Base-by-base conservation (phyloP, 1,140 invertebrate genomes). In the Apolygus lucorum region DNA sequence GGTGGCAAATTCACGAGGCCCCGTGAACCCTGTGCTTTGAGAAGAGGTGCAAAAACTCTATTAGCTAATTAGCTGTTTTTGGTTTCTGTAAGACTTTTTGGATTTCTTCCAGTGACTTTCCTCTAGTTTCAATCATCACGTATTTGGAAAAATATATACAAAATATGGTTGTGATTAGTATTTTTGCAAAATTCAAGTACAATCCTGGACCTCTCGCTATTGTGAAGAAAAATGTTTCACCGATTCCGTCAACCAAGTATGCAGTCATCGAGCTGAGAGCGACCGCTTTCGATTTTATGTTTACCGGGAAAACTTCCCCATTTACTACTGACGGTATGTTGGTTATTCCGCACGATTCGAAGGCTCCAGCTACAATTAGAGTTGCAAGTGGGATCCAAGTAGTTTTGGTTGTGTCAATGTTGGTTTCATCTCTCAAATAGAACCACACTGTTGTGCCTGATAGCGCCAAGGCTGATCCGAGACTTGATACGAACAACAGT, bases 121-220 rank as follows among this genome's bases (percentile, higher is more conserved):
- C 88, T 79, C 91, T 92, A 0, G 91, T 93, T 79, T 93, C 91
- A 0, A 90, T 89, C 21, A 93, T 82, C 68, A 87, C 81, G 63
- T 79, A 82, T 25, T 88, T 78, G 0, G 84, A 82, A 75, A 87
- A 88, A n/a, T 65, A 26, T 0, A 63, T 59, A 34, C 89, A 84
- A 0, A 84, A 27, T 8, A 87, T 79, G 52, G 88, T 89, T 77
- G 85, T 86, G 1, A 82, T 82, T 8, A 86, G 81, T 77, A 95
- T 96, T 26, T 93, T 81, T 83, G 88, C 91, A 80, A 92, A 95
- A 1, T 88, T 87, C 2, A 83, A 84, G 73, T 88, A 85, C 52
- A 83, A 83, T 14, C 88, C 88, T 1, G 92, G 79, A 0, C 80
- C 76, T 0, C 79, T 74, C 0, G 80, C 77, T 1, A 95, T 77